These are phyloP conservation scores for Aulostomus chinensis DNA, from an alignment of 2,797 vertebrate genomes.

Conservation along the genomic window DNA sequence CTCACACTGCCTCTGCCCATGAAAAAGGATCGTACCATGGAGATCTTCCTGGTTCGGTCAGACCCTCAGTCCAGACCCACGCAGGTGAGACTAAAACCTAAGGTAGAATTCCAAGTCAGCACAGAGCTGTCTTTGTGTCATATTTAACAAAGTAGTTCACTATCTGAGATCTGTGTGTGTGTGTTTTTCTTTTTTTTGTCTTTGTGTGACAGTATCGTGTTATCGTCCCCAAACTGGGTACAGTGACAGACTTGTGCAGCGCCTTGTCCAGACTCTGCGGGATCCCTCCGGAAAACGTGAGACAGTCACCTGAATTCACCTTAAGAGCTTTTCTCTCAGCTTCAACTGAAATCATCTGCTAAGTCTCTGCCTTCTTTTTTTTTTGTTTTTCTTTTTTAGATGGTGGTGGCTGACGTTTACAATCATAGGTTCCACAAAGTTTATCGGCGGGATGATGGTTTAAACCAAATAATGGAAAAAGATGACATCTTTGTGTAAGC, in stretches of 20 bases:
- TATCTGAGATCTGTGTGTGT: background rate
- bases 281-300: slow-evolving; percentile 90
- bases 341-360: background rate
- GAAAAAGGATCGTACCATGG: slow-evolving; percentile 93
- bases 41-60: slow-evolving; percentile 88
- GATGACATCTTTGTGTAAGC: slow-evolving; percentile 97
- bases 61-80: slow-evolving; percentile 89
- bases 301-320: slow-evolving; percentile 16
- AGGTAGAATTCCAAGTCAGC: background rate
- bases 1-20: slow-evolving; percentile 91
- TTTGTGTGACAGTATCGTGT: slow-evolving; percentile 84
- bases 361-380: background rate
- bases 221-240: slow-evolving; percentile 91
- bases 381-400: slow-evolving; percentile 76
- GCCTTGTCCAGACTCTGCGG: slow-evolving; percentile 89
- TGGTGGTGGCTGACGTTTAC: slow-evolving; percentile 97
- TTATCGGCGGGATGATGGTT: slow-evolving; percentile 91
- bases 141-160: background rate
- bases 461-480: slow-evolving; percentile 94
- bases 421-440: slow-evolving; percentile 98
- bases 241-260: slow-evolving; percentile 89
- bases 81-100: slow-evolving; percentile 78
- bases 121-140: background rate
- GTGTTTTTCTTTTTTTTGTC: background rate
- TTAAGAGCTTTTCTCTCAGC: background rate